Conservation (phyloP, 37 sponge, comb jelly and placozoan species). For the Beroe ovata region DNA sequence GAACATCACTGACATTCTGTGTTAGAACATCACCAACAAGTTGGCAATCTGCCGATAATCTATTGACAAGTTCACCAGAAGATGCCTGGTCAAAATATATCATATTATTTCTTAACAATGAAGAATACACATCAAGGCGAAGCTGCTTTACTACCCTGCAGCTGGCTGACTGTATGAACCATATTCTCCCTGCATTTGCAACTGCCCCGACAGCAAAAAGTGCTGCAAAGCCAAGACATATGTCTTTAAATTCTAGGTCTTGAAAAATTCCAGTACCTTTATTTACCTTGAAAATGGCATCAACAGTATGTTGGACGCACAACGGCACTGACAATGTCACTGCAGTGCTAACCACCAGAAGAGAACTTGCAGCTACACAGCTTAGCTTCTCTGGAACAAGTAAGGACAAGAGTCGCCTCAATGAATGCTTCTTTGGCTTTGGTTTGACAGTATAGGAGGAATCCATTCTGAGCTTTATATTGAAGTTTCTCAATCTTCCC, state of each 20-base stretch:
- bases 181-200: slow-evolving; percentile 69
- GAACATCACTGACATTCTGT: slow-evolving; percentile 68
- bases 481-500: too few relatives aligned
- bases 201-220: slow-evolving; percentile 68
- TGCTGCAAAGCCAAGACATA: slow-evolving; percentile 56
- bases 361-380: slow-evolving; percentile 51
- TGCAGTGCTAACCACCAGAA: slow-evolving; percentile 66
- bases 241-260: slow-evolving; percentile 6
- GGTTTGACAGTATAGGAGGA: neutral
- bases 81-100: slow-evolving; percentile 36
- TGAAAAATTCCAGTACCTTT: neutral
- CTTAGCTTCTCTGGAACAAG: slow-evolving; percentile 44
- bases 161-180: slow-evolving; percentile 69
- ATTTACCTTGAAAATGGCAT: slow-evolving; percentile 62
- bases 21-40: slow-evolving; percentile 69
- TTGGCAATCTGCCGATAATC: slow-evolving; percentile 43
- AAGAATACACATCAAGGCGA: slow-evolving; percentile 35
- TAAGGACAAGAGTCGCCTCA: slow-evolving; percentile 11
- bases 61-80: slow-evolving; percentile 45
- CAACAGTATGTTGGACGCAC: slow-evolving; percentile 68
- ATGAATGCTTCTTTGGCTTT: slow-evolving; percentile 28
- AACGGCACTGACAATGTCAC: slow-evolving; percentile 70
- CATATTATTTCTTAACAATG: slow-evolving; percentile 27
- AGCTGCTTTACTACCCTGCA: slow-evolving; percentile 38
- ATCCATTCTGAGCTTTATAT: too few relatives aligned